Evolutionary conservation across 1,140 invertebrate species (phyloP), one percentile per base, ranked within the genome.

Genomic region (Drosophila nigrodunni): DNA sequence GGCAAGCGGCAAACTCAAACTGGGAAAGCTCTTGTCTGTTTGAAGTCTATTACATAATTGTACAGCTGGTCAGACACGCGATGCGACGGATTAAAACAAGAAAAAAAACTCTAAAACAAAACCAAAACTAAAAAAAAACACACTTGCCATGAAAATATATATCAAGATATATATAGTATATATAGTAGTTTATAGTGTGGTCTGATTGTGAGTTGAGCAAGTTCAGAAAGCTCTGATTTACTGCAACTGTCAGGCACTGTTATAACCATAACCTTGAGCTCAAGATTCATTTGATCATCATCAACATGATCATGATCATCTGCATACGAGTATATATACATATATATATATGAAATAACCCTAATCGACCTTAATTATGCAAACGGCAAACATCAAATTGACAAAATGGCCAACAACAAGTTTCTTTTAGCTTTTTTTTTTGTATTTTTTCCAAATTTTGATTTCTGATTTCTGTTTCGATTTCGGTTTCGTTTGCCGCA

Each of bases 281-380:
- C 75, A 57, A 52, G 83, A 77, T 59, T 77, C 52, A 70, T 77
- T 72, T 76, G 74, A 60, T 59, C 70, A 66, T 49, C 69, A 58
- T 3, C 50, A 55, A 7, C 66, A n/a, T 9, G 46, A 47, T 30
- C 25, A 52, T 15, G n/a, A 69, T 44, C 67, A 70, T 64, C 67
- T 62, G 34, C 69, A 64, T 39, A 57, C 15, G 18, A 59, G 39
- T 44, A 25, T 41, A 72, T 3, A 1, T 30, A 30, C 6, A 3
- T 30, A 30, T 30, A 30, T 6, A 30, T 30, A 30, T 30, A 57
- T 49, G 74, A 87, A 73, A 69, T 64, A 77, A 74, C 79, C 83
- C 80, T 88, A 86, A 88, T 86, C 83, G 82, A 87, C 82, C 82
- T 82, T 86, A 88, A 86, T 86, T 86, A 86, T 86, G 82, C 82